Conservation (phyloP, 2,888 invertebrate genomes). For the Archips xylosteana region DNA sequence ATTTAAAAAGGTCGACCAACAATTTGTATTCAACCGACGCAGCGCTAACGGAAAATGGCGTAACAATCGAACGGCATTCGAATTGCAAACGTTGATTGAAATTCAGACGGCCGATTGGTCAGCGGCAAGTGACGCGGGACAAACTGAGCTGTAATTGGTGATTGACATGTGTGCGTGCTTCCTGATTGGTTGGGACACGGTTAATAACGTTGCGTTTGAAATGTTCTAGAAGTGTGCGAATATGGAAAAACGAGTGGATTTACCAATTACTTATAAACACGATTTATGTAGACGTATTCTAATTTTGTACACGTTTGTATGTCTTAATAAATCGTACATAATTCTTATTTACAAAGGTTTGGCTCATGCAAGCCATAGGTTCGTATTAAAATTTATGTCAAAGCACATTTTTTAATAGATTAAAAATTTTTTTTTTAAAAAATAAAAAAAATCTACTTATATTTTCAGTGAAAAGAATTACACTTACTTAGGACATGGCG, state of each 20-base stretch:
- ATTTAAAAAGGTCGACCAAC: neutral
- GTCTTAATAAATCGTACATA: no score
- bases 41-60: conserved; percentile 37
- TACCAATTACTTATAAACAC: neutral
- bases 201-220: conserved; percentile 54
- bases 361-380: no score
- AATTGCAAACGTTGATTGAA: conserved; percentile 69
- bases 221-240: conserved; percentile 50
- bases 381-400: no score
- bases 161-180: conserved; percentile 77
- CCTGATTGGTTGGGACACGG: conserved; percentile 69
- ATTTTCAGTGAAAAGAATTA: no score
- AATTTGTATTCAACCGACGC: conserved; percentile 5
- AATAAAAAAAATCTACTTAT: no score
- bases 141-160: conserved; percentile 81
- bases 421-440: no score
- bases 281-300: neutral
- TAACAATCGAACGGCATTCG: conserved; percentile 51
- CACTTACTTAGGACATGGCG: no score
- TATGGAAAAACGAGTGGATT: neutral
- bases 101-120: conserved; percentile 73
- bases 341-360: no score
- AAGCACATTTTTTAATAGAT: no score
- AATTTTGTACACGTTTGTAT: neutral
- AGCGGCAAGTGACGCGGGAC: conserved; percentile 67